Conservation (phyloP, 2,888 invertebrate genomes). For the Xestia rhomboidea region DNA sequence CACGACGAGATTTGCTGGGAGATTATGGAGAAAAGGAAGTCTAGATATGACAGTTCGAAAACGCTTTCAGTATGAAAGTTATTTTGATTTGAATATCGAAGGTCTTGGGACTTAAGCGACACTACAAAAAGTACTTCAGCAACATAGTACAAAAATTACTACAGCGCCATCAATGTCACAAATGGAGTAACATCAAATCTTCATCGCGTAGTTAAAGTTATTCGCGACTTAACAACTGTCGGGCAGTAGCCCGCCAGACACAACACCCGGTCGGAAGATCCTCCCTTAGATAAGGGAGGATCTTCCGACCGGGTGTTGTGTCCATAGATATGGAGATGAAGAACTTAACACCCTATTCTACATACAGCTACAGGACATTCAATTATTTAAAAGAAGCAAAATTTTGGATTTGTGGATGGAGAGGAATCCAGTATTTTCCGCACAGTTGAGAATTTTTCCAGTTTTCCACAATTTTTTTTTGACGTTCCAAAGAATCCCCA, state of each 20-base stretch:
- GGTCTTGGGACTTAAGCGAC: not conserved
- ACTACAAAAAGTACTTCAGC: no score
- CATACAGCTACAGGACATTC: not conserved
- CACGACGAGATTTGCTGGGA: conserved; percentile 95
- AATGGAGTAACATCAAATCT: no score
- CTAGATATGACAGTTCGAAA: not conserved
- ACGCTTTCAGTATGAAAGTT: not conserved
- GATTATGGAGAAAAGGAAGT: not conserved
- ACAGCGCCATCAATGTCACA: no score
- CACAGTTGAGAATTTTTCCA: not conserved
- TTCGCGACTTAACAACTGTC: no score
- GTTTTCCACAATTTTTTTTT: not conserved
- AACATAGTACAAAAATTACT: no score
- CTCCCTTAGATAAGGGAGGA: no score
- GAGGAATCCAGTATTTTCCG: not conserved
- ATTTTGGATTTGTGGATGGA: not conserved
- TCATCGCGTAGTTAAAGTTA: no score
- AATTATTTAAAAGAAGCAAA: not conserved
- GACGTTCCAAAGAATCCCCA: not conserved
- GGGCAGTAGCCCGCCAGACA: no score
- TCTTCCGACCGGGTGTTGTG: no score
- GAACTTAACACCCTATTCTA: no score
- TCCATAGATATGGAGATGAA: no score
- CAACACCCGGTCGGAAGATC: no score
- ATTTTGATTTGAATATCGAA: not conserved